Base-by-base conservation (phyloP, 2,113 vertebrate species). In the Xerus inauris region DNA sequence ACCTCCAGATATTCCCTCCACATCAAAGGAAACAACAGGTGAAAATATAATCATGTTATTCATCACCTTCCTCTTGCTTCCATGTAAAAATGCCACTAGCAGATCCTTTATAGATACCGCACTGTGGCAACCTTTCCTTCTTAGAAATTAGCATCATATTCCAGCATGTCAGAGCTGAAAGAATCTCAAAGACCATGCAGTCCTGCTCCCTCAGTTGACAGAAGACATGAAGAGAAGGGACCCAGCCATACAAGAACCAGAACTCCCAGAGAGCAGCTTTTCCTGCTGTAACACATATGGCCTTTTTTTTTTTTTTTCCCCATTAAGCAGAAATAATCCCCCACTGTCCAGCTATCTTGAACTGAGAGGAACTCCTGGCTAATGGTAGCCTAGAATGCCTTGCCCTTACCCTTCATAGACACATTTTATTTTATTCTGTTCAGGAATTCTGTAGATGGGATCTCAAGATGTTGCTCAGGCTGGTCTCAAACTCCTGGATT, bases 11-110 rank as follows among this genome's bases (percentile, higher is more conserved):
- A 94, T 26, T 73, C 92, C 47, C 42, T 42, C 67, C 22, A 47
- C 54, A 84, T 40, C 82, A 92, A 87, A 69, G 75, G n/a, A 86
- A 92, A 90, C 67, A 90, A 59, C 54, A 71, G 73, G 38, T 71
- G 32, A 71, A 83, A 87, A 83, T 54, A 72, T 32, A 51, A 72
- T 30, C 54, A 38, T 2, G 10, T 67, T 51, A 65, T 72, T 72
- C 62, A 16, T 35, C n/a, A 45, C 51, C 57, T 42, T 82, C n/a
- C 40, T 84, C 95, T 71, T 38, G 54, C 62, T 95, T 72, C 82
- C 35, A 51, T 45, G 69, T 62, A 84, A 94, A 96, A 92, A 82
- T 42, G 81, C 49, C 65, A 79, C 65, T 84, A 80, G 54, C 69
- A 87, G 81, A 77, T 59, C n/a, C 38, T 93, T 65, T 86, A 73